Base-by-base conservation (phyloP, 2,113 vertebrate species). In the Malaclemys terrapin region DNA sequence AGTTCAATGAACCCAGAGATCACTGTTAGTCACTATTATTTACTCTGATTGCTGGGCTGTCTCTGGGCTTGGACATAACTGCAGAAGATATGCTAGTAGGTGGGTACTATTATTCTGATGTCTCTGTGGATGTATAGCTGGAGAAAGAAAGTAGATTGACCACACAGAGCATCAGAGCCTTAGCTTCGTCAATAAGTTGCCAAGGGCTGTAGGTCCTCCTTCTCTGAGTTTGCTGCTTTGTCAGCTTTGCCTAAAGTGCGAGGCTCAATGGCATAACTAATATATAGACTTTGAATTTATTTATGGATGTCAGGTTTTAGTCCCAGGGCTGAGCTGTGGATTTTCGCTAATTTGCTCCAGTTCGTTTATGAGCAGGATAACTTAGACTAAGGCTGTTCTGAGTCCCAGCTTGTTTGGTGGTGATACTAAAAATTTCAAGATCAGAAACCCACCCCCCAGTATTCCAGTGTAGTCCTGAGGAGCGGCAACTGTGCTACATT, bases 201-300 rank as follows among this genome's bases (percentile, higher is more conserved):
- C 90, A 1, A 17, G 1, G 14, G 27, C 62, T 35, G 27, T 72
- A 12, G 35, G 47, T 5, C 1, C 0, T 8, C 38, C 49, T 72
- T 1, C 3, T 10, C 9, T 47, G 38, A 69, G 35, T 69, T 69
- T 69, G 35, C 16, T 69, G 35, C 4, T 20, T 42, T 35, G 42
- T 42, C 38, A 14, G 2, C 54, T 0, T 31, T 57, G 14, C 8
- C 0, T 1, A 5, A 17, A 2, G 5, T 9, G 25, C 17, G 27
- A 59, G 31, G 5, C 13, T 5, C 50, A 69, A 19, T 82, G 52
- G 24, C 0, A 0, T 2, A 16, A 9, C n/a, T 13, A 10, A 1
- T 4, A 72, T 38, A 5, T 4, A 35, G 49, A 2, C 29, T 57
- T 84, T 56, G 47, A 25, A 1, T 25, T 0, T 4, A 22, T 54